Evolutionary conservation across 2,888 invertebrate genomes (phyloP).

Genomic region (Monopis laevigella): DNA sequence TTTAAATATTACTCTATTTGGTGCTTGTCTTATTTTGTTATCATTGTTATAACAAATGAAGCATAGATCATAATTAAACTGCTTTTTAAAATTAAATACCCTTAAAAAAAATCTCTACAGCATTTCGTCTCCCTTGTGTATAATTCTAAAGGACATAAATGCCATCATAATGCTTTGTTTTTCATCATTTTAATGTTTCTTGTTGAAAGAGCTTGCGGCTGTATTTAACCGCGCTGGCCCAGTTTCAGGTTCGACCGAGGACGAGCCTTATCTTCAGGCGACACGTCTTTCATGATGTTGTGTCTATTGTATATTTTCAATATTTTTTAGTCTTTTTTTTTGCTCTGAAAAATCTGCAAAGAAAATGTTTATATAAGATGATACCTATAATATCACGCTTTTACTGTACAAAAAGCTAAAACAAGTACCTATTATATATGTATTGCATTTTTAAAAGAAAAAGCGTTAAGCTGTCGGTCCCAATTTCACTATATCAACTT

Average conservation of each 20-base stretch:
- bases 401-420: too few relatives aligned
- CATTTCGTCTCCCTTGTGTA: too few relatives aligned
- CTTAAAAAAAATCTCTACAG: too few relatives aligned
- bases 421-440: too few relatives aligned
- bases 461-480: too few relatives aligned
- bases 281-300: slow-evolving; percentile 9
- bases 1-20: not conserved
- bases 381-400: too few relatives aligned
- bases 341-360: too few relatives aligned
- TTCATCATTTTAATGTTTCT: slow-evolving; percentile 5
- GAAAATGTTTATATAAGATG: too few relatives aligned
- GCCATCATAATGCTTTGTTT: not conserved
- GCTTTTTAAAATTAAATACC: not conserved
- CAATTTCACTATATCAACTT: too few relatives aligned
- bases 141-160: not conserved
- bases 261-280: slow-evolving; percentile 1
- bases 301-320: slow-evolving; percentile 11
- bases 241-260: slow-evolving; percentile 8
- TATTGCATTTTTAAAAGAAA: too few relatives aligned
- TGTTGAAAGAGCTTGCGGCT: slow-evolving; percentile 4
- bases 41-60: not conserved
- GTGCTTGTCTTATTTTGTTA: not conserved
- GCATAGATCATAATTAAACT: not conserved
- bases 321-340: too few relatives aligned
- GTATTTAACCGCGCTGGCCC: not conserved